Percentiles rank a stretch among this genome's conserved stretches.
phyloP scores from a whole-genome alignment of 2,797 vertebrate species.

The Halcyon leucocephala region DNA sequence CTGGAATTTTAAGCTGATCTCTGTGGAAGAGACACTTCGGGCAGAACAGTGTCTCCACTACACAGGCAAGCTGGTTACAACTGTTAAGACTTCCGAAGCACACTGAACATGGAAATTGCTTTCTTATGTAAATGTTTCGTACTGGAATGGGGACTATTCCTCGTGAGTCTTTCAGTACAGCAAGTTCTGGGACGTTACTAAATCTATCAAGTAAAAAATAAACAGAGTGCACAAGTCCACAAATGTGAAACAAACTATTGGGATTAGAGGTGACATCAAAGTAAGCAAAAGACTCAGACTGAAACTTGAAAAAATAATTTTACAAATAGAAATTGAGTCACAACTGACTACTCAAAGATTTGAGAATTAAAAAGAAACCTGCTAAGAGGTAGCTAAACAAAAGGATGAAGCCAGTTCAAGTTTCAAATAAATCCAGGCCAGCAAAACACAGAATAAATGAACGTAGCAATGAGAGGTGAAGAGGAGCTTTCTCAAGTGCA shows the following conservation, averaged over 20 bases:
- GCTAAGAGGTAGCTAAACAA: background rate
- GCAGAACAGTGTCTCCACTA: background rate
- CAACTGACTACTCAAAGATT: background rate
- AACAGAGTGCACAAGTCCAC: background rate
- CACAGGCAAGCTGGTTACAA: background rate
- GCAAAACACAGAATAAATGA: background rate
- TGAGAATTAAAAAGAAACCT: background rate
- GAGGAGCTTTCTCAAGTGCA: background rate
- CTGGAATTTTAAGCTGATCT: background rate
- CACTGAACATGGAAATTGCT: background rate
- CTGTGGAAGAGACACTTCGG: background rate
- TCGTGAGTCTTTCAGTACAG: background rate
- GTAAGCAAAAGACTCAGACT: background rate
- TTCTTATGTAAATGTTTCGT: background rate
- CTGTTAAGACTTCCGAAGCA: background rate
- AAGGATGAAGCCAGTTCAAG: background rate
- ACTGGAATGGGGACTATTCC: background rate
- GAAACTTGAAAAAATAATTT: background rate
- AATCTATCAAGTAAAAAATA: background rate
- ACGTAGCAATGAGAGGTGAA: background rate
- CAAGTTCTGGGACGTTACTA: background rate
- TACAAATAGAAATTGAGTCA: background rate
- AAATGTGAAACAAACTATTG: background rate
- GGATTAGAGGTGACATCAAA: background rate
- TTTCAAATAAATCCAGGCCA: background rate